A percentile compares a stretch with the other conserved stretches of the same genome.
Conservation (phyloP, 2,113 vertebrate species). For the Rhabdomys dilectus region DNA sequence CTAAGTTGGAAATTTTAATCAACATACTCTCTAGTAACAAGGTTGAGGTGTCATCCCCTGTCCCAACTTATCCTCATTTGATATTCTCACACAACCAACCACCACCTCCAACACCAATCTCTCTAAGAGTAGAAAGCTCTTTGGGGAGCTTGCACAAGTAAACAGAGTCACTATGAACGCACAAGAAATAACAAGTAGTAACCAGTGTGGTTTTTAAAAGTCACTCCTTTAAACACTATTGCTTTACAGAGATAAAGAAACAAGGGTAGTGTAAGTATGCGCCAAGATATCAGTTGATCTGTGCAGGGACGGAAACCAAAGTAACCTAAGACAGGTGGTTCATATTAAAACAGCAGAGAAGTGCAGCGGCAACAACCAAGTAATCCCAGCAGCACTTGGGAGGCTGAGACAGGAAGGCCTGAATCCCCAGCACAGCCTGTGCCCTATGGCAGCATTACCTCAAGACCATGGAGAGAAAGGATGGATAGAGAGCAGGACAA, state of each 20-base stretch:
- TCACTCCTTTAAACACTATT: background rate
- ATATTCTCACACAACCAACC: background rate
- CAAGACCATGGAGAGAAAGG: background rate
- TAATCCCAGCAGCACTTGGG: background rate
- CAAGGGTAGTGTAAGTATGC: background rate
- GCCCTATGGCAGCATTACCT: background rate
- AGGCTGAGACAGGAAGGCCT: background rate
- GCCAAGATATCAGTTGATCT: accelerated
- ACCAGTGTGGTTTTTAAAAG: background rate
- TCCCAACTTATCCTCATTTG: background rate
- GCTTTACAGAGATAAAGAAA: background rate
- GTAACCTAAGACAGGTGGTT: background rate
- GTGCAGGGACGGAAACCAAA: background rate
- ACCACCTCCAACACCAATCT: background rate
- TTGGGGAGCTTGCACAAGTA: background rate
- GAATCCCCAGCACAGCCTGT: background rate
- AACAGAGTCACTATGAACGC: background rate
- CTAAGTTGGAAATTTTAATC: background rate
- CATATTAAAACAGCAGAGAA: background rate
- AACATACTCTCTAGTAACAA: background rate
- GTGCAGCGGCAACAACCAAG: background rate
- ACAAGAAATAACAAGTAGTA: background rate
- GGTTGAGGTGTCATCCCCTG: background rate
- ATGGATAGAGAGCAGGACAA: background rate
- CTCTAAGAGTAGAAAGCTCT: background rate